A percentile compares a stretch with the other conserved stretches of the same genome.
Evolutionary conservation across 2,797 vertebrate species (phyloP).

Genomic region (Crenichthys baileyi): DNA sequence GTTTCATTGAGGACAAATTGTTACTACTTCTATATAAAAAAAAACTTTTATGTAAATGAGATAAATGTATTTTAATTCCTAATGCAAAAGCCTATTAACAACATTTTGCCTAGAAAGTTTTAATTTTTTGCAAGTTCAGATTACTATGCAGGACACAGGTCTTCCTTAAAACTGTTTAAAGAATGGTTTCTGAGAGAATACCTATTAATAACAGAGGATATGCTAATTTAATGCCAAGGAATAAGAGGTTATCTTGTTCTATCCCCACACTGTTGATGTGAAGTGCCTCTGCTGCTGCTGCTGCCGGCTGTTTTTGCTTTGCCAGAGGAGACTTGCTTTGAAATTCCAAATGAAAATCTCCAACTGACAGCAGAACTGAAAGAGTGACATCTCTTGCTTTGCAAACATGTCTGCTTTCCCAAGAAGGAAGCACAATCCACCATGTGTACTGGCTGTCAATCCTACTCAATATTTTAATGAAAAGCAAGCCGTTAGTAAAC

Average conservation of each 20-base stretch:
- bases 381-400: slow-evolving; percentile 67
- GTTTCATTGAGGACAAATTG: too few species aligned
- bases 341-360: slow-evolving; percentile 79
- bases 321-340: slow-evolving; percentile 68
- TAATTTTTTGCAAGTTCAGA: slow-evolving; percentile 17
- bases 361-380: slow-evolving; percentile 62
- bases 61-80: not conserved
- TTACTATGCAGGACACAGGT: slow-evolving; percentile 47
- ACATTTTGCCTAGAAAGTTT: not conserved
- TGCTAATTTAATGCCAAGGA: slow-evolving; percentile 71
- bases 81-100: not conserved
- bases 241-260: slow-evolving; percentile 55
- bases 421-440: slow-evolving; percentile 48
- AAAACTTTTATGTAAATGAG: too few species aligned
- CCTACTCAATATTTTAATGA: not conserved
- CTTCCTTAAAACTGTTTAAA: slow-evolving; percentile 67
- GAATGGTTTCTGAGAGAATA: slow-evolving; percentile 55
- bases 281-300: slow-evolving; percentile 44
- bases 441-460: slow-evolving; percentile 11
- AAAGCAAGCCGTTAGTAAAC: not conserved
- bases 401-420: slow-evolving; percentile 45
- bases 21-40: too few species aligned
- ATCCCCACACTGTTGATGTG: slow-evolving; percentile 37
- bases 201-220: slow-evolving; percentile 74
- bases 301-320: slow-evolving; percentile 60